Conservation (phyloP, 2,113 vertebrate genomes). For the Sylvia atricapilla region DNA sequence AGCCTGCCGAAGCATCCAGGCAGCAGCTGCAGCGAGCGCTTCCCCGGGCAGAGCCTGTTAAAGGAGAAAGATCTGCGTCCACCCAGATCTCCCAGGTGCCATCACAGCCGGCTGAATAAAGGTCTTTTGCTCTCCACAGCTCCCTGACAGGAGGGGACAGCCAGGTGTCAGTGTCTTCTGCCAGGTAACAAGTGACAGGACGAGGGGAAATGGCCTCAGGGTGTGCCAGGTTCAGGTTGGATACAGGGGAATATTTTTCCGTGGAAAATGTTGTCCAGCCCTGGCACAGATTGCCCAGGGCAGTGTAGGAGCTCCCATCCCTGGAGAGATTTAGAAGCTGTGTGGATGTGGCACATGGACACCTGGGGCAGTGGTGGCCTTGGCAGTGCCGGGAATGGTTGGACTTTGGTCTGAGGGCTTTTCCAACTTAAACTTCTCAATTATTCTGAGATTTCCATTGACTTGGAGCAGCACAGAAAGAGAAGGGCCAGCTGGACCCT, state of each 20-base stretch:
- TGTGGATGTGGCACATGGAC: neutral
- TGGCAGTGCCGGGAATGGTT: neutral
- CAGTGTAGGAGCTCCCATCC: rapidly evolving
- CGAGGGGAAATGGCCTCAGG: rapidly evolving
- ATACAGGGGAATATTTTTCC: too few species aligned
- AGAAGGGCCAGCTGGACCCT: neutral
- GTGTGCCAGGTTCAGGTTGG: neutral
- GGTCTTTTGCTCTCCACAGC: neutral
- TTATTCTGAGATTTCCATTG: too few species aligned
- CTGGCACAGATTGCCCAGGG: too few species aligned
- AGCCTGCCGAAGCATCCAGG: neutral
- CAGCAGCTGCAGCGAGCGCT: neutral
- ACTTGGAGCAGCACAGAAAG: neutral
- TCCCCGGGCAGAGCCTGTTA: neutral
- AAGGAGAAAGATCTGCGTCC: neutral
- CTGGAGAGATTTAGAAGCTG: rapidly evolving
- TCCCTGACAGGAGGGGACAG: neutral
- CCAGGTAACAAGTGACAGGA: neutral
- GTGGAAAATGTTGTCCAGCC: neutral
- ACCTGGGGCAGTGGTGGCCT: neutral
- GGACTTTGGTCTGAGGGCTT: neutral
- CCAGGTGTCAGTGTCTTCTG: neutral
- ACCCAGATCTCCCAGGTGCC: neutral
- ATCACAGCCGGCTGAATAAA: neutral
- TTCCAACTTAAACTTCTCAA: neutral